These are phyloP conservation scores for Callosobruchus maculatus DNA, from an alignment of 2,888 invertebrate genomes.

Conservation along the genomic window DNA sequence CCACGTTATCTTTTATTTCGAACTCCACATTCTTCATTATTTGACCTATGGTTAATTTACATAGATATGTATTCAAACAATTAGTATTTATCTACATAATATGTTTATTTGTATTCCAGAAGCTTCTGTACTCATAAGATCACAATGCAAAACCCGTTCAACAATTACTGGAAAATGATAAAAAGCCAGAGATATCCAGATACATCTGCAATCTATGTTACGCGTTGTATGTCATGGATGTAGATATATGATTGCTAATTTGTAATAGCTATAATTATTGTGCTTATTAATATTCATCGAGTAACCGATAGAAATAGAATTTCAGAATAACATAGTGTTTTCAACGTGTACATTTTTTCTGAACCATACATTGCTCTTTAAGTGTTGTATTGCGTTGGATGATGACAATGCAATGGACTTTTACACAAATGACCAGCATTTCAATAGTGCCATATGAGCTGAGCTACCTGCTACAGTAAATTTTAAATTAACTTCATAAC, in stretches of 20 bases:
- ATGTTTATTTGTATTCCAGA: background rate
- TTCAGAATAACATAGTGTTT: background rate
- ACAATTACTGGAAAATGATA: background rate
- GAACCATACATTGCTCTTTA: too few relatives aligned
- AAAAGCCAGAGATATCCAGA: background rate
- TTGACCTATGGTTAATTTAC: background rate
- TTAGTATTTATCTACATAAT: background rate
- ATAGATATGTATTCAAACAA: background rate
- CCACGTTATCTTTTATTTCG: background rate
- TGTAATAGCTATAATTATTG: background rate
- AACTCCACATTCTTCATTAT: background rate
- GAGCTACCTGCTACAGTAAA: too few relatives aligned
- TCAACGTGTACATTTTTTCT: too few relatives aligned
- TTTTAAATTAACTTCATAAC: too few relatives aligned
- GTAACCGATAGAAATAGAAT: background rate
- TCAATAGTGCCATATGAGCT: too few relatives aligned
- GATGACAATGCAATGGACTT: too few relatives aligned
- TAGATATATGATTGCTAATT: background rate
- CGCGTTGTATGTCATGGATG: too few relatives aligned
- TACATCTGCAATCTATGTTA: background rate
- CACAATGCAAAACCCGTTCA: background rate
- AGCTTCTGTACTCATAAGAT: background rate
- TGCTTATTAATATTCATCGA: background rate
- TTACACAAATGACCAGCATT: too few relatives aligned
- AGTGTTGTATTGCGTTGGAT: too few relatives aligned